Conservation (phyloP, 2,113 vertebrate genomes). For the Terrapene triunguis region DNA sequence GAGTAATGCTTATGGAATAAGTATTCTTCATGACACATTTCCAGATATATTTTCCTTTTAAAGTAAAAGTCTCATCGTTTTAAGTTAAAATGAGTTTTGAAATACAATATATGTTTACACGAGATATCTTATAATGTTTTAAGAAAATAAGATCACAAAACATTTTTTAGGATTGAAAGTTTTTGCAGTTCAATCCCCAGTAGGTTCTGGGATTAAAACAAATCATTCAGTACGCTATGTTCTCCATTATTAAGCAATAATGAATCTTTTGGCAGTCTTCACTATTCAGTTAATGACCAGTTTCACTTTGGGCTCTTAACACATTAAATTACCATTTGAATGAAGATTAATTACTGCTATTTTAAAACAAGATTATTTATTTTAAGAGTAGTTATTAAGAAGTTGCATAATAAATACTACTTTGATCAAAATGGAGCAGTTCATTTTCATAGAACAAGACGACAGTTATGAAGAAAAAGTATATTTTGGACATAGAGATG, state of each 20-base stretch:
- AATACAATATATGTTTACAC: neutral
- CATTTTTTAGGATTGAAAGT: conserved; percentile 27
- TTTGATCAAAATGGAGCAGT: conserved; percentile 52
- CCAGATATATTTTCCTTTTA: neutral
- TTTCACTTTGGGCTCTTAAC: conserved; percentile 65
- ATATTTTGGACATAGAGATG: conserved; percentile 14
- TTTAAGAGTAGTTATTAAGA: conserved; percentile 70
- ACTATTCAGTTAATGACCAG: conserved; percentile 63
- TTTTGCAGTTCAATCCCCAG: conserved; percentile 40
- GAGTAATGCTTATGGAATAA: neutral
- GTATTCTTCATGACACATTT: neutral
- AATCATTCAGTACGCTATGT: conserved; percentile 38
- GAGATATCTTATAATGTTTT: neutral
- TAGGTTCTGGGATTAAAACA: conserved; percentile 53
- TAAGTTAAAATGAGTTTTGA: neutral
- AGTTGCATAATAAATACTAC: conserved; percentile 52
- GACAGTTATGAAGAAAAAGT: neutral
- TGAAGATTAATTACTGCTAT: conserved; percentile 67
- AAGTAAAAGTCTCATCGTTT: neutral
- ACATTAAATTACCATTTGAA: conserved; percentile 71
- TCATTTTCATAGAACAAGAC: neutral
- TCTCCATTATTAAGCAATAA: conserved; percentile 71
- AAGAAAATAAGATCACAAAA: neutral
- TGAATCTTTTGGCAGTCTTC: conserved; percentile 69
- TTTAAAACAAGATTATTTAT: conserved; percentile 64